Base-by-base conservation (phyloP, 2,797 vertebrate genomes). In the Sebastolobus altivelis region DNA sequence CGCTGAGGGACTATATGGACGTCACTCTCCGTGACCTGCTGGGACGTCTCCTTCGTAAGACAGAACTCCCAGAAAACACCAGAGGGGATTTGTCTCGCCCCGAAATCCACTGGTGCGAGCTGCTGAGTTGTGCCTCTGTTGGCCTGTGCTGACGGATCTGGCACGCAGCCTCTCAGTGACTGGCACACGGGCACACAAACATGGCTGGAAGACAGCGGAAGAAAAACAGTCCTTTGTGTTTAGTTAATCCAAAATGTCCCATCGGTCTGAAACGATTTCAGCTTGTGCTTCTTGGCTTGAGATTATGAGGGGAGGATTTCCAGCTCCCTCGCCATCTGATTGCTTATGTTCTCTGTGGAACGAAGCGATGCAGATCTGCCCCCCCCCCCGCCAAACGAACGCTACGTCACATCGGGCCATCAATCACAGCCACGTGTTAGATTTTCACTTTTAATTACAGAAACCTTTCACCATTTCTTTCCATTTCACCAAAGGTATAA, bases 191-290 rank as follows among this genome's bases (percentile, higher is more conserved):
- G 46, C 54, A 82, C 55, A 46, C 49, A 65, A 82, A 90, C 67
- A 76, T 87, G 82, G 82, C 88, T 77, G 76, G 59, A 88, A 84
- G 87, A 92, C 70, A 83, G 72, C 60, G 49, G 80, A 89, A 87
- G 82, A 79, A 83, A 84, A 88, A 38, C 72, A 82, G 71, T 86
- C 88, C 78, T 91, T 77, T 86, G 85, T 87, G 88, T 84, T 87
- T 82, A 31, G 87, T 67, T 88, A 89, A 92, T 93, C 92, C 91
- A 90, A 88, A 87, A 81, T 12, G 88, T 82, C 65, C 88, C 79
- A 81, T 92, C 33, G 85, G 83, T 86, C 82, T 85, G 81, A 93
- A 90, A 88, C 84, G 65, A 90, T 84, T 91, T 91, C 88, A 83
- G 72, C 3, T 81, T 77, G 75, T 83, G 78, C 38, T 82, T 87